Percentiles rank a stretch among this genome's conserved stretches.
Conservation (phyloP, 2,113 vertebrate species). For the Herpetotheres cachinnans region DNA sequence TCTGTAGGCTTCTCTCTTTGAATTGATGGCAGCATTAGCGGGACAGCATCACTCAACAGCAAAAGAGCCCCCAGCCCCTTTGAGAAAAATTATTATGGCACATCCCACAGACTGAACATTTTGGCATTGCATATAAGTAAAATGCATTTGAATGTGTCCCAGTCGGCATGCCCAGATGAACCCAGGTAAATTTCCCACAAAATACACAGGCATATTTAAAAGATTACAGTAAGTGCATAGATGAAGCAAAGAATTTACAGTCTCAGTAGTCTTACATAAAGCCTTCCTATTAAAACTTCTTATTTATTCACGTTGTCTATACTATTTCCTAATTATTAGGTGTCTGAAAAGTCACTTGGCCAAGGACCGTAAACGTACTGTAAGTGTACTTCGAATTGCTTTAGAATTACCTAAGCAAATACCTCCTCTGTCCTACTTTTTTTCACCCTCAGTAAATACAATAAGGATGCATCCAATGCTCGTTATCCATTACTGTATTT, state of each 20-base stretch:
- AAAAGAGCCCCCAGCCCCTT: neutral
- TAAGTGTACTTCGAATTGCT: neutral
- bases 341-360: neutral
- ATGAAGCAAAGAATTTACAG: neutral
- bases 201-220: neutral
- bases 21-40: neutral
- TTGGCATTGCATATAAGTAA: neutral
- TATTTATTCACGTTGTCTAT: neutral
- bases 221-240: neutral
- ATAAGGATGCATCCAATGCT: neutral
- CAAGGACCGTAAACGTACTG: neutral
- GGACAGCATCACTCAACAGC: neutral
- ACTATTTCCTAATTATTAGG: neutral
- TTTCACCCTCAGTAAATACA: neutral
- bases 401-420: neutral
- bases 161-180: neutral
- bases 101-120: neutral
- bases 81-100: neutral
- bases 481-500: neutral
- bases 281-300: neutral
- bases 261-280: neutral
- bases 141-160: neutral
- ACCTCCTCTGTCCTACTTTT: neutral
- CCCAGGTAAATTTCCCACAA: neutral
- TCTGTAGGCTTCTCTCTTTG: neutral